phyloP scores from a whole-genome alignment of 2,113 vertebrate species.

The Myiagra hebetior region DNA sequence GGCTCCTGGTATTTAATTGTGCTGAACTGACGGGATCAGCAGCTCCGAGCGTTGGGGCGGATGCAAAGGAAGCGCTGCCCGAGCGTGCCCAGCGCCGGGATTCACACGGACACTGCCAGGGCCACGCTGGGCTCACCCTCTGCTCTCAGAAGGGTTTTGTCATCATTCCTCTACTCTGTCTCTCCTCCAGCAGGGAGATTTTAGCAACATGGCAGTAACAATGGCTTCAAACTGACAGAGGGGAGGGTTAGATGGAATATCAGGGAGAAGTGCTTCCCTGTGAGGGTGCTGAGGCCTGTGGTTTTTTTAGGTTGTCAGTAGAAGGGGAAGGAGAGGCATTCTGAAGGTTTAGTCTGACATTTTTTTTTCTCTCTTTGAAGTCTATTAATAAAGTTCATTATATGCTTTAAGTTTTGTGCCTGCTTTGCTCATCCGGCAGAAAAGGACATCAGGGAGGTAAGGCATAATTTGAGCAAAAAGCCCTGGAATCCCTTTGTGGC shows the following conservation, averaged over 20 bases:
- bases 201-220: fast-evolving
- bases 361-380: too few relatives aligned
- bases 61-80: not conserved
- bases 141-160: not conserved
- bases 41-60: not conserved
- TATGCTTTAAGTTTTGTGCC: too few relatives aligned
- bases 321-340: too few relatives aligned
- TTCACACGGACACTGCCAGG: not conserved
- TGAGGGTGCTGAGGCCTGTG: not conserved
- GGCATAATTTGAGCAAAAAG: too few relatives aligned
- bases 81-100: not conserved
- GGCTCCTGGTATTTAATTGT: not conserved
- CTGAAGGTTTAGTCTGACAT: too few relatives aligned
- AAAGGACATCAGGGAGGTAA: too few relatives aligned
- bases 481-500: too few relatives aligned
- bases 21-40: not conserved
- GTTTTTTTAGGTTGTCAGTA: too few relatives aligned
- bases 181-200: not conserved
- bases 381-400: too few relatives aligned
- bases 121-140: not conserved
- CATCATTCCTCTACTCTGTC: not conserved
- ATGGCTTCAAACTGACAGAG: not conserved
- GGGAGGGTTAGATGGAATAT: fast-evolving
- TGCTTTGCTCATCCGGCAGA: too few relatives aligned
- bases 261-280: not conserved